Evolutionary conservation across 2,113 vertebrate genomes (phyloP), one percentile per base, ranked within the genome.

Genomic region (Cardinalis cardinalis): DNA sequence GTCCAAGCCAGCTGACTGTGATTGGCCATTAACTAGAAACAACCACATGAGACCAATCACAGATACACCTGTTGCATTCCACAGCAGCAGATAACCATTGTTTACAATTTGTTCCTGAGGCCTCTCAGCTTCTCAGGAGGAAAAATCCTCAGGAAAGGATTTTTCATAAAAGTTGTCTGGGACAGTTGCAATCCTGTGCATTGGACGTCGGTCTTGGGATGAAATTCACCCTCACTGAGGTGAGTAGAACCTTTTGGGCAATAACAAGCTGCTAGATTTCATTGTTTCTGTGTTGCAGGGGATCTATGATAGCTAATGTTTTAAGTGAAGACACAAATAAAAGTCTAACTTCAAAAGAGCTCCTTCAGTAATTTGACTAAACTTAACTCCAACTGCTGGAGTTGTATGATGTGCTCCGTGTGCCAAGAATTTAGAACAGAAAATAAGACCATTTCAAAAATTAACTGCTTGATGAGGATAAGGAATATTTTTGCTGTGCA

Each of bases 321-420:
- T 23, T 53, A 46, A 49, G 24, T 12, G 25, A 34, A 85, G 46
- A 46, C 1, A 1, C 5, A 56, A 64, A 58, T 29, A 15, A 76
- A 41, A 72, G 52, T 74, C 18, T 10, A 71, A 28, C 10, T 25
- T 66, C 1, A 3, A 28, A 77, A 87, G 25, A 59, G 2, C 4
- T 41, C 6, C 20, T 70, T 41, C 9, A n/a, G 8, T 55, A 51
- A 63, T 74, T 74, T 69, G 11, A 40, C 3, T 68, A 66, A 53
- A 55, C 26, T 23, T 46, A 40, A 31, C 13, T 71, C 18, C 63
- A 43, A 14, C 38, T 72, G 18, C 49, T 58, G 56, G 51, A 65
- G 28, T 38, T 0, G 0, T 12, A 11, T 65, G 32, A 15, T 48
- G 6, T 73, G 10, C 24, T 21, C 4, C 80, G 18, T 12, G 16